Evolutionary conservation across 1,140 invertebrate species (phyloP).

Genomic region (Drosophila ercepeae): DNA sequence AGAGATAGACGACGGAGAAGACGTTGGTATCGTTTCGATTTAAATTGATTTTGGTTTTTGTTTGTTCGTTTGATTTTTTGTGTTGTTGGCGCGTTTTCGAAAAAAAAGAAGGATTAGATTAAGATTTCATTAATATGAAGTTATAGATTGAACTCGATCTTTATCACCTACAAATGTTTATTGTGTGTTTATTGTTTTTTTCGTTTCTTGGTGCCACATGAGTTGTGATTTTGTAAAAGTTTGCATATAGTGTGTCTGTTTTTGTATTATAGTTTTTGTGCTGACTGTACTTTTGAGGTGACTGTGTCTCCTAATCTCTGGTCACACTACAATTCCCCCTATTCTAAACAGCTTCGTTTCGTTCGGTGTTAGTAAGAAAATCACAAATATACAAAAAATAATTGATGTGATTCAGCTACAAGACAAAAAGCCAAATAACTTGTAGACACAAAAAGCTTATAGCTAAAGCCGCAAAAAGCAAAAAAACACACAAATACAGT

Average conservation of each 20-base stretch:
- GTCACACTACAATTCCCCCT: constrained; percentile 7
- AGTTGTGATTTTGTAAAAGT: constrained; percentile 29
- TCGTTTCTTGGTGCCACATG: constrained; percentile 26
- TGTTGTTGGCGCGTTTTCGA: constrained; percentile 51
- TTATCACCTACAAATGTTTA: constrained; percentile 34
- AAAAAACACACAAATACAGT: constrained; percentile 50
- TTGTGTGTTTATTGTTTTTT: constrained; percentile 9
- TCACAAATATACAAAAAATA: constrained; percentile 54
- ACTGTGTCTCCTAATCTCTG: constrained; percentile 45
- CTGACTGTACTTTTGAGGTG: constrained; percentile 42
- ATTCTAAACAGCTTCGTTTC: constrained; percentile 9
- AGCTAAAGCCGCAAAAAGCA: constrained; percentile 72
- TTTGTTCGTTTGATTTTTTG: constrained; percentile 22
- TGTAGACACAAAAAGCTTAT: constrained; percentile 50
- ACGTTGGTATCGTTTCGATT: constrained; percentile 42
- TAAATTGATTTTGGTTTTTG: constrained; percentile 32
- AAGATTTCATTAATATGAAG: constrained; percentile 60
- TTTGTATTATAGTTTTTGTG: constrained; percentile 28
- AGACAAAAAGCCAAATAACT: constrained; percentile 32
- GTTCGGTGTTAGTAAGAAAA: constrained; percentile 33
- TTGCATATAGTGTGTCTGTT: constrained; percentile 53
- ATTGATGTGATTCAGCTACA: constrained; percentile 26
- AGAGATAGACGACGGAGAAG: constrained; percentile 42
- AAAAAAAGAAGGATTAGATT: constrained; percentile 61
- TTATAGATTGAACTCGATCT: constrained; percentile 59